phyloP scores from a whole-genome alignment of 1,140 invertebrate species.

The Chrysopa pallens region DNA sequence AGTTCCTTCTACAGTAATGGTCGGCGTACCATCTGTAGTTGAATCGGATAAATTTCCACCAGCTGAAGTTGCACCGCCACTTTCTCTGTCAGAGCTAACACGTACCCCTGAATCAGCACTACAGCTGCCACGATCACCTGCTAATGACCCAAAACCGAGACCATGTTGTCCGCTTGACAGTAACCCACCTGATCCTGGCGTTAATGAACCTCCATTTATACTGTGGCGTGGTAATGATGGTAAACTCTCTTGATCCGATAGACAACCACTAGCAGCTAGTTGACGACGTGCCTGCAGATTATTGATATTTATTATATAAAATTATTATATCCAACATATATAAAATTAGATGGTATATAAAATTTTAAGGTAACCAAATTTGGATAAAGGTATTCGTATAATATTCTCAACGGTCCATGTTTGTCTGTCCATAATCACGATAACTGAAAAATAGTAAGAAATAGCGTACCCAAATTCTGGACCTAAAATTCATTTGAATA shows the following conservation, averaged over 20 bases:
- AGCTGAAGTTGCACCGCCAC: conserved; percentile 47
- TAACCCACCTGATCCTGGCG: conserved; percentile 35
- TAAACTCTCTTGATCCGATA: conserved; percentile 52
- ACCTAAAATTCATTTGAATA: too few relatives aligned
- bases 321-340: too few relatives aligned
- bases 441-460: too few relatives aligned
- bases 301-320: too few relatives aligned
- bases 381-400: too few relatives aligned
- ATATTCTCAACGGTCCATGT: too few relatives aligned
- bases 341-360: too few relatives aligned
- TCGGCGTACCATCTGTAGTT: conserved; percentile 54
- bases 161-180: conserved; percentile 21
- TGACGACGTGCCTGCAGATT: conserved; percentile 47
- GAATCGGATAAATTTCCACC: conserved; percentile 61
- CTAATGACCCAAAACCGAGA: conserved; percentile 25
- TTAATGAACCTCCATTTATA: conserved; percentile 41
- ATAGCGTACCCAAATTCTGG: too few relatives aligned
- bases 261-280: conserved; percentile 45
- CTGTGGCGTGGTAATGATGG: conserved; percentile 36
- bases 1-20: conserved; percentile 37
- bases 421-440: too few relatives aligned
- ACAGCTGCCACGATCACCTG: conserved; percentile 64
- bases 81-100: conserved; percentile 63
- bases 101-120: conserved; percentile 73
- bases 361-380: too few relatives aligned